Conservation (phyloP, 2,113 vertebrate genomes). For the Rostratula benghalensis region DNA sequence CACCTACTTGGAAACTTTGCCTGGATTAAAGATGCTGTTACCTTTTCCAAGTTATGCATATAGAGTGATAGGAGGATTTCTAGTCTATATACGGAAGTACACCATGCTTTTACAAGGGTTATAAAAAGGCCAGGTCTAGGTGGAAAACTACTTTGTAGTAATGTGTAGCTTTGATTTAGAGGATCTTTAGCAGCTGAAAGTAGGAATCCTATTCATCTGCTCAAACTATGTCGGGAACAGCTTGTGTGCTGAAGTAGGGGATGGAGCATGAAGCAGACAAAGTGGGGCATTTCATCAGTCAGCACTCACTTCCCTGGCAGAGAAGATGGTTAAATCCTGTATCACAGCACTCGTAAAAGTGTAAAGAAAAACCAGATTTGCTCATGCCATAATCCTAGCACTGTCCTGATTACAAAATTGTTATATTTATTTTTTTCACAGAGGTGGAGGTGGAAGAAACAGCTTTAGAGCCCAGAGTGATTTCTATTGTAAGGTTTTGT, state of each 20-base stretch:
- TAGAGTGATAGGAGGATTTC: background rate
- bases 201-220: background rate
- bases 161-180: background rate
- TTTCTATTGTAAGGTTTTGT: background rate
- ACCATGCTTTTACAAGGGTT: background rate
- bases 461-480: background rate
- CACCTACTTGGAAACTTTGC: background rate
- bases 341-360: background rate
- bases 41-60: background rate
- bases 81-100: background rate
- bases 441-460: background rate
- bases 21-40: background rate
- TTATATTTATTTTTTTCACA: background rate
- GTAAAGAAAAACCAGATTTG: background rate
- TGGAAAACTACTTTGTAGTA: background rate
- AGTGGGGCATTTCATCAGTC: background rate
- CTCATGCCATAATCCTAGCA: background rate
- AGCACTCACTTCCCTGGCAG: background rate
- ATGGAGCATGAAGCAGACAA: background rate
- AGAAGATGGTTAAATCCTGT: background rate
- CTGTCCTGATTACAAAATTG: background rate
- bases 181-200: background rate
- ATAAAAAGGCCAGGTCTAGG: background rate
- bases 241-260: rapidly evolving
- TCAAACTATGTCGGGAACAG: background rate